Percentiles rank a stretch among this genome's conserved stretches.
These are phyloP conservation scores for Menidia menidia DNA, from an alignment of 2,797 vertebrate species.

Conservation along the genomic window DNA sequence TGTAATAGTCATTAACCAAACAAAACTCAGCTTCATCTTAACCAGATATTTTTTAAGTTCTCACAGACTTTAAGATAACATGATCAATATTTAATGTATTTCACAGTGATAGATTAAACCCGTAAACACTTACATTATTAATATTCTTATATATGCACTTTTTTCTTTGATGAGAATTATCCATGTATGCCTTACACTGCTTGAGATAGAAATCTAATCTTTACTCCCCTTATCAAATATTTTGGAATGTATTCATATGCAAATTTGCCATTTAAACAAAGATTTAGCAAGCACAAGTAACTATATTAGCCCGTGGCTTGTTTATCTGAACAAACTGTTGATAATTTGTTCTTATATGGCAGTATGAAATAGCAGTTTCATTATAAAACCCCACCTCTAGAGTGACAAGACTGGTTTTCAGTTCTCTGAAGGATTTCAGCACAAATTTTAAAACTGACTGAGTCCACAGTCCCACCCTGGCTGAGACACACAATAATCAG, in stretches of 20 bases:
- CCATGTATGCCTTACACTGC: not conserved
- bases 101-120: not conserved
- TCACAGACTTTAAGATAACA: not conserved
- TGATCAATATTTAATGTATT: not conserved
- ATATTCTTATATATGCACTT: no score
- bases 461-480: no score
- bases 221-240: not conserved
- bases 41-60: not conserved
- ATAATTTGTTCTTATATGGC: not conserved
- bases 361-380: not conserved
- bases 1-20: constrained; percentile 16
- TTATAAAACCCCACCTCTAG: not conserved
- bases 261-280: not conserved
- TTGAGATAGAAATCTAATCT: not conserved
- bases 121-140: no score
- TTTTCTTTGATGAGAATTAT: no score
- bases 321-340: not conserved
- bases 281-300: not conserved
- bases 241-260: not conserved
- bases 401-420: not conserved
- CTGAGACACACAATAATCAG: no score
- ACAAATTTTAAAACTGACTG: no score
- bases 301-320: not conserved
- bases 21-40: constrained; percentile 2
- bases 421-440: not conserved